phyloP scores from a whole-genome alignment of 2,888 invertebrate species.

The Sarcophaga subvicina region DNA sequence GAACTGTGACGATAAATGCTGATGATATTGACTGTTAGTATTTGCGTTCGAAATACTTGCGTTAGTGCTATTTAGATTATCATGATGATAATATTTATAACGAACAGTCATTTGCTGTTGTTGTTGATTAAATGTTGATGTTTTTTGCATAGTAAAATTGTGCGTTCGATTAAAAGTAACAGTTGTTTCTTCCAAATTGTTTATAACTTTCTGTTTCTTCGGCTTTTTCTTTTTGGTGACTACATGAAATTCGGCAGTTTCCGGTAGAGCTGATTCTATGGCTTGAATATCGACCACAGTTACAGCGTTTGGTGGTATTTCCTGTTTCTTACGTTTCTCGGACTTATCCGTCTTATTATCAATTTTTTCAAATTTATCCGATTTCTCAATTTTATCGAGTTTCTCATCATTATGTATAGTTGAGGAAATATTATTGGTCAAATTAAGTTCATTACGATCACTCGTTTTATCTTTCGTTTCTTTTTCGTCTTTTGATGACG shows the following conservation, averaged over 20 bases:
- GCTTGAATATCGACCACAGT: slow-evolving; percentile 71
- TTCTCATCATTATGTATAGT: slow-evolving; percentile 43
- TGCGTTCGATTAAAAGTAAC: slow-evolving; percentile 77
- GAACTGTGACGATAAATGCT: slow-evolving; percentile 56
- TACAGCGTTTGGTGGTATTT: slow-evolving; percentile 63
- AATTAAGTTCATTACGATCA: slow-evolving; percentile 67
- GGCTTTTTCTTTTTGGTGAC: slow-evolving; percentile 92
- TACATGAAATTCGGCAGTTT: slow-evolving; percentile 90
- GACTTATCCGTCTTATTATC: slow-evolving; percentile 70
- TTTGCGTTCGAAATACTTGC: slow-evolving; percentile 54
- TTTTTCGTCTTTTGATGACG: slow-evolving; percentile 55
- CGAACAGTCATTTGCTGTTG: slow-evolving; percentile 67
- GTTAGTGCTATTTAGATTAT: slow-evolving; percentile 53
- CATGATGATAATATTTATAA: slow-evolving; percentile 68
- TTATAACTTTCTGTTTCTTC: slow-evolving; percentile 83
- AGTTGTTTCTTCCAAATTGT: slow-evolving; percentile 73
- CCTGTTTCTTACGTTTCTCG: slow-evolving; percentile 61
- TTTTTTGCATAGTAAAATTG: slow-evolving; percentile 71
- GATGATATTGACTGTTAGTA: slow-evolving; percentile 57
- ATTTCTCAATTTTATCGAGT: slow-evolving; percentile 51
- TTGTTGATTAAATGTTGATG: slow-evolving; percentile 57
- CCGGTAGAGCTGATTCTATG: slow-evolving; percentile 80
- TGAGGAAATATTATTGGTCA: slow-evolving; percentile 35
- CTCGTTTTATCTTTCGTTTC: slow-evolving; percentile 67
- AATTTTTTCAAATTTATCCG: slow-evolving; percentile 41